Base-by-base conservation (phyloP, 2,888 invertebrate species). In the Pachymerium ferrugineum region DNA sequence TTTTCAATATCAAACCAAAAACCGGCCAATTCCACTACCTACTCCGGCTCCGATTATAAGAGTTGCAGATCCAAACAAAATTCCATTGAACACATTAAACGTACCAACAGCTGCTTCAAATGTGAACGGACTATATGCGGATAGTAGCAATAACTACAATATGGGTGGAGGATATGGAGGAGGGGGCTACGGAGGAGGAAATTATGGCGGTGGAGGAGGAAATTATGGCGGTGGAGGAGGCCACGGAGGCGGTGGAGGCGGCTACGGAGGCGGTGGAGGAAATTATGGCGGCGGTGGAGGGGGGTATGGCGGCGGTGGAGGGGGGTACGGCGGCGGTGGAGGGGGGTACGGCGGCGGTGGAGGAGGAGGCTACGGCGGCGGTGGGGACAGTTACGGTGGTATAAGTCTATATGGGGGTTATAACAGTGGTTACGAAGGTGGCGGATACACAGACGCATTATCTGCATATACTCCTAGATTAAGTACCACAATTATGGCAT, bases 221-320 rank as follows among this genome's bases (percentile, higher is more conserved):
- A 6, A 33, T 19, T 31, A 69, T 29, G 69, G 69, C 16, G 69
- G 69, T 16, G 69, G 69, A n/a, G 33, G 69, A 1, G 69, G 69
- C 29, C 6, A 30, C 16, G 33, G 30, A 3, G 33, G 69, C n/a
- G 69, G 69, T 29, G 30, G 31, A 3, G 19, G 19, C 2, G 29
- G 30, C 19, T 30, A 33, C n/a, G 69, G 68, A 3, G 68, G 68
- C 16, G 29, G 33, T 14, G 69, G 30, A 28, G n/a, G 31, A 16
- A 69, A 19, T 14, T 30, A 33, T 31, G 69, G 69, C 12, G 67
- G 67, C 1, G 33, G 69, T 31, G 69, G 69, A 69, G 16, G 19
- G 3, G 30, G 31, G 6, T 14, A 10, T 16, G 19, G 30, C 22
- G 68, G 29, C 5, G 68, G 12, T 68, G 68, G 68, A 22, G 68